Percentiles rank a stretch among this genome's conserved stretches.
phyloP scores from a whole-genome alignment of 2,113 vertebrate genomes.

The Fukomys damarensis region DNA sequence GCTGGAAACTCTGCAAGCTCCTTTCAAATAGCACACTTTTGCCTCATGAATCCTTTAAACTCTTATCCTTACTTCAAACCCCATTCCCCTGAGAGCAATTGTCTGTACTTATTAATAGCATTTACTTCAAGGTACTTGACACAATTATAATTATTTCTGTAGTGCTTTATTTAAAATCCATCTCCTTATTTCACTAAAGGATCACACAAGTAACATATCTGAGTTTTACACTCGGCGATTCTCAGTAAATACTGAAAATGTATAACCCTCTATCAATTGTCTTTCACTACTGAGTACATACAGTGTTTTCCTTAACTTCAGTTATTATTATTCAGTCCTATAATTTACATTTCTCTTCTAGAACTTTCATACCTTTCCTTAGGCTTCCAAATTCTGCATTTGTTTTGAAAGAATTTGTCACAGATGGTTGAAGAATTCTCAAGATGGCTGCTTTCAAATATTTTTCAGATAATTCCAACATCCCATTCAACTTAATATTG shows the following conservation, averaged over 20 bases:
- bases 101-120: not conserved
- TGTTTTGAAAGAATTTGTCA: conserved; percentile 25
- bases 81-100: not conserved
- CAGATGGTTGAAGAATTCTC: not conserved
- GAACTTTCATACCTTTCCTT: not conserved
- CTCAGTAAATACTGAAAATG: conserved; percentile 15
- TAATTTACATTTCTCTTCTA: conserved; percentile 30
- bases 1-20: not conserved
- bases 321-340: conserved; percentile 3
- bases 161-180: conserved; percentile 13
- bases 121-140: not conserved
- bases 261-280: not conserved
- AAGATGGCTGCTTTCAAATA: not conserved
- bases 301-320: not conserved
- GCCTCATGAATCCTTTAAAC: not conserved
- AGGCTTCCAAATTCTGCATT: conserved; percentile 30
- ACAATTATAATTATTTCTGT: not conserved
- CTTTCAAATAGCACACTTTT: not conserved
- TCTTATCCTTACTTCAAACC: conserved; percentile 6
- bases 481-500: conserved; percentile 16
- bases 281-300: not conserved
- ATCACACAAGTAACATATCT: not conserved
- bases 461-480: not conserved
- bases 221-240: not conserved
- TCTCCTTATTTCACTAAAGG: conserved; percentile 22